Evolutionary conservation across 2,113 vertebrate species (phyloP), one percentile per base, ranked within the genome.

Genomic region (Himantopus leucocephalus): DNA sequence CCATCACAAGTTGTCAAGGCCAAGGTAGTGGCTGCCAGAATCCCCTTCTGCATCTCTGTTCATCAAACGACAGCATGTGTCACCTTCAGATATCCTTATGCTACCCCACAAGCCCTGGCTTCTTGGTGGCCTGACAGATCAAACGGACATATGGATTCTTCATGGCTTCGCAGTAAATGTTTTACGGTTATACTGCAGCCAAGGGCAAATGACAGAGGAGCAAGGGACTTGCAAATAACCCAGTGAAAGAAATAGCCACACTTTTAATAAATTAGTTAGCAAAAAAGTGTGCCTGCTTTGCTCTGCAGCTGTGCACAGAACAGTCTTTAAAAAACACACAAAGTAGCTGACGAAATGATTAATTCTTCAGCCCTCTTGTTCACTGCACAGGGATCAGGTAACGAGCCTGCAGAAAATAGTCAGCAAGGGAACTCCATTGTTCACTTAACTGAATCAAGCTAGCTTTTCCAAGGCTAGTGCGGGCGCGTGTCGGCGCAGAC

Each of bases 1-100:
- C 98, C 98, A 99, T 99, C 99, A 99, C 98, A 98, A 97, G 97
- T 98, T 98, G 98, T 99, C 99, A 98, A 98, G 98, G 98, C 98
- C 97, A 98, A 98, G 97, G 97, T 16, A 92, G 81, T 94, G 94
- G 95, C 97, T 98, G 98, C 98, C 98, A 98, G 98, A 98, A 97
- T 92, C 97, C 96, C 98, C 98, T 98, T 98, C 98, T 98, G 98
- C 98, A 98, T 98, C 96, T 98, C 95, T 98, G 98, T 98, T 98
- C 96, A 77, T 97, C 97, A 97, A 97, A 97, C 97, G 95, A 96
- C 95, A 98, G 98, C 98, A 96, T 97, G 98, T 98, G 98, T 99
- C 99, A 99, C 99, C 99, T 99, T 99, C 99, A 99, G 98, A 98
- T 98, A 98, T 98, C 98, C 98, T 99, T 98, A 97, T 98, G 97